Evolutionary conservation across 2,113 vertebrate species (phyloP), one percentile per base, ranked within the genome.

Genomic region (Sclerurus mexicanus): DNA sequence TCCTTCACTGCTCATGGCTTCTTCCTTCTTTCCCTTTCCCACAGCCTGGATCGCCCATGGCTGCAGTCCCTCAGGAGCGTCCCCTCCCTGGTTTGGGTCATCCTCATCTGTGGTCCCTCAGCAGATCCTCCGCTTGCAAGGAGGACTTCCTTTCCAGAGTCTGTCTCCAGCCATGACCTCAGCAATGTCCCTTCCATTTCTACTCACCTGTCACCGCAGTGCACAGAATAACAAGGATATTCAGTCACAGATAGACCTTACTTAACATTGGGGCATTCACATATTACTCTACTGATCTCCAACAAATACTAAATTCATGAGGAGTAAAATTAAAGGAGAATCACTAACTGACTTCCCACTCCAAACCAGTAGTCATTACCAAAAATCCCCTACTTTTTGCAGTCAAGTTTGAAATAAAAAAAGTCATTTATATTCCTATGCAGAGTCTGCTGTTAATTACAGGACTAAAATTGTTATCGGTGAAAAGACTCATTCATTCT

Each of bases 11-110:
- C 7, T 90, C 9, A 4, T 58, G 49, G 18, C 14, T 73, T 85
- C 37, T 78, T 64, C 28, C 28, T 46, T 50, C 9, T 37, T 72
- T 52, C 28, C 27, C 10, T 19, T 12, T 40, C 7, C 11, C 24
- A 21, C 6, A 11, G 5, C 18, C 7, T 44, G 23, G 19, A 14
- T 27, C 2, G 0, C 12, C 22, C 3, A 3, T 1, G 2, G 27
- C 20, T 39, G 18, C 24, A 52, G 50, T 27, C 21, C 24, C 27
- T 37, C 18, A 5, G 30, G 6, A 62, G 15, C 16, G 23, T 62
- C 28, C 19, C 2, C 8, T 67, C 39, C 47, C 27, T 3, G 1
- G 2, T 28, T 15, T 25, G 7, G 9, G 24, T n/a, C 22, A 6
- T 28, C 25, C 14, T 33, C 7, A 49, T 10, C 44, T 0, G 0